Conservation (phyloP, 2,888 invertebrate species). For the Acanthosepion pharaonis region DNA sequence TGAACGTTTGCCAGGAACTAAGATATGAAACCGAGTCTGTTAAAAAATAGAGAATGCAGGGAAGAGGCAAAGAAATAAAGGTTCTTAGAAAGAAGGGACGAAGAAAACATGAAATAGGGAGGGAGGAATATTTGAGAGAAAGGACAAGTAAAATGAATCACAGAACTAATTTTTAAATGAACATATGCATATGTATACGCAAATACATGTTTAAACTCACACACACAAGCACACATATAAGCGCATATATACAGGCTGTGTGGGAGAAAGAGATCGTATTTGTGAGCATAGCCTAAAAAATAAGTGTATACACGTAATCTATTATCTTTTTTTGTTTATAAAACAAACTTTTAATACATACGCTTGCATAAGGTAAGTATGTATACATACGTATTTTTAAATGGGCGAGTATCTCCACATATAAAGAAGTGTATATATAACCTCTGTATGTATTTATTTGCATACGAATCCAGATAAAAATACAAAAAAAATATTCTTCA, state of each 20-base stretch:
- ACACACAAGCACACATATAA: not conserved
- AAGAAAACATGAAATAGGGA: not conserved
- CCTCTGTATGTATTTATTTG: too few species aligned
- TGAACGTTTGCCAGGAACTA: not conserved
- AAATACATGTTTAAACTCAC: not conserved
- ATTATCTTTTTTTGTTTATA: too few species aligned
- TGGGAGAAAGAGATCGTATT: too few species aligned
- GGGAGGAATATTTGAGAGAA: not conserved
- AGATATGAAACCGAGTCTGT: not conserved
- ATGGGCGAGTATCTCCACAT: too few species aligned
- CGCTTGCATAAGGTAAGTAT: not conserved
- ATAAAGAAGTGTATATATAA: too few species aligned
- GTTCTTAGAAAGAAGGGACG: not conserved
- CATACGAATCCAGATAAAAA: too few species aligned
- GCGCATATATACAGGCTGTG: not conserved
- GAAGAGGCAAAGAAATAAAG: too few species aligned
- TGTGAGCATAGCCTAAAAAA: too few species aligned
- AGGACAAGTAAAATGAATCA: not conserved
- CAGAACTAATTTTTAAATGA: not conserved
- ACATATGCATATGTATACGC: not conserved
- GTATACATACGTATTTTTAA: not conserved
- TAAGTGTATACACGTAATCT: too few species aligned
- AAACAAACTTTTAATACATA: too few species aligned
- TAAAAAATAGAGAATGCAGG: not conserved
- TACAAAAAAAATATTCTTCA: too few species aligned